phyloP scores from a whole-genome alignment of 2,797 vertebrate species.

The Mareca strepera region DNA sequence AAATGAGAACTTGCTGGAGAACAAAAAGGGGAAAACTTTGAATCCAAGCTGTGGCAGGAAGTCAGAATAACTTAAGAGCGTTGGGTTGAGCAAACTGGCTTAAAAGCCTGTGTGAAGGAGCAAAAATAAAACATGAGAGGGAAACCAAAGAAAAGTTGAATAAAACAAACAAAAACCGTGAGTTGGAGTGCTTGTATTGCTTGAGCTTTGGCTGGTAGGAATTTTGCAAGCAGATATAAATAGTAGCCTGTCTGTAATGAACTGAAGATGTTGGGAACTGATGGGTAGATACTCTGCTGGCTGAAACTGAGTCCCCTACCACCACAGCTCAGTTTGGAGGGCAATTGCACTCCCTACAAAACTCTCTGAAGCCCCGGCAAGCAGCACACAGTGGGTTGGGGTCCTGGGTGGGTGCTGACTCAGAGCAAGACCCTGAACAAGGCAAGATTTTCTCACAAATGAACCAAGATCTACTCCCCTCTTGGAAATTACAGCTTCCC shows the following conservation, averaged over 20 bases:
- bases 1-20: background rate
- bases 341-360: accelerated
- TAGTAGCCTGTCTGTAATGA: background rate
- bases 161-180: background rate
- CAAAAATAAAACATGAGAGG: background rate
- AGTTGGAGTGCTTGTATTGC: background rate
- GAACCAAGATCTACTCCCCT: background rate
- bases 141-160: background rate
- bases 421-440: background rate
- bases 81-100: background rate
- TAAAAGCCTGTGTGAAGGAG: background rate
- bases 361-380: background rate
- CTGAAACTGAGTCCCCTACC: background rate
- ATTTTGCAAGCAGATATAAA: background rate
- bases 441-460: background rate
- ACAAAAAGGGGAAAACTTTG: background rate
- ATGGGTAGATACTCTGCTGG: background rate
- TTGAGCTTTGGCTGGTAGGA: background rate
- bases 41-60: background rate
- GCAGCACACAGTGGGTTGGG: background rate
- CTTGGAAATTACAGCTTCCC: background rate
- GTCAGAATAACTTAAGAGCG: background rate
- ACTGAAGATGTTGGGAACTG: background rate
- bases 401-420: background rate
- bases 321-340: background rate